phyloP scores from a whole-genome alignment of 2,113 vertebrate species.

The Puma concolor region DNA sequence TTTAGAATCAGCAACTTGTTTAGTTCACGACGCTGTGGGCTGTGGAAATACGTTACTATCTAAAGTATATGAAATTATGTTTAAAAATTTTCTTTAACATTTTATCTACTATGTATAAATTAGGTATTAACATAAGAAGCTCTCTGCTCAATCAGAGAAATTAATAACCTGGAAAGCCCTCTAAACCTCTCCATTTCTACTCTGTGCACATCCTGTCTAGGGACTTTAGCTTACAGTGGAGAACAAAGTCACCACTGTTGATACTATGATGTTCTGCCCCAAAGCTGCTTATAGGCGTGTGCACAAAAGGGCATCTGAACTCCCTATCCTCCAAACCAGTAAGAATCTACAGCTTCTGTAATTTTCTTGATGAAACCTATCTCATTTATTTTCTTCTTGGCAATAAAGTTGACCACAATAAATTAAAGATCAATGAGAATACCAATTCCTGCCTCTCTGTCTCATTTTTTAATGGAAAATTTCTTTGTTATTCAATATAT shows the following conservation, averaged over 20 bases:
- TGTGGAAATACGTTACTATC: neutral
- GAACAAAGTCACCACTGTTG: neutral
- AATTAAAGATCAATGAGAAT: neutral
- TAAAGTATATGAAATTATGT: constrained; percentile 1
- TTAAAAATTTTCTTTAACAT: neutral
- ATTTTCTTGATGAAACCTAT: neutral
- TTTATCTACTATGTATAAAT: neutral
- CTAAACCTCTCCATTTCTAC: neutral
- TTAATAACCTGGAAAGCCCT: neutral
- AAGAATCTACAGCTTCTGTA: neutral
- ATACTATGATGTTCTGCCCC: neutral
- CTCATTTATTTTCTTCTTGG: neutral
- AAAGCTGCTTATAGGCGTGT: neutral
- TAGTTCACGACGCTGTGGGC: neutral
- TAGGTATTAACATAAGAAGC: neutral
- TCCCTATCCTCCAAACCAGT: neutral
- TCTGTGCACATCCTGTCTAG: neutral
- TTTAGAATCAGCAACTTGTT: neutral
- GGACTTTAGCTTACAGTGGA: neutral
- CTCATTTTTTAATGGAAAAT: neutral
- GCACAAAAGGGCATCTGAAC: neutral
- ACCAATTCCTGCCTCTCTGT: neutral
- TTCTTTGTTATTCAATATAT: neutral
- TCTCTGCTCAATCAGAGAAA: neutral
- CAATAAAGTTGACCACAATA: neutral